A percentile compares a stretch with the other conserved stretches of the same genome.
Conservation (phyloP, 2,113 vertebrate species). For the Malaclemys terrapin region DNA sequence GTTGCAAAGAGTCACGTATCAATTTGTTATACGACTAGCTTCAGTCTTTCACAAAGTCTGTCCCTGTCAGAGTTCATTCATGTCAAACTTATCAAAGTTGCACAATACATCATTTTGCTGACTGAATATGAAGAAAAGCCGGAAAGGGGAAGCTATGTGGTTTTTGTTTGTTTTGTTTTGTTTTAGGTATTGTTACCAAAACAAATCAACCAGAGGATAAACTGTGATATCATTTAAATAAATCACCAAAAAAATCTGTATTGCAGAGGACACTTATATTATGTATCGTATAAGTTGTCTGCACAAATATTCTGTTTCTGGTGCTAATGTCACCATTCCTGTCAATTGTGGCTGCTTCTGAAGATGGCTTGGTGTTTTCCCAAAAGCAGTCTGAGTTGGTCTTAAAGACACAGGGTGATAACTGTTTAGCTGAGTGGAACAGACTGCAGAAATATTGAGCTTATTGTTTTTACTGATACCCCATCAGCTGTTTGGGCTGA, state of each 20-base stretch:
- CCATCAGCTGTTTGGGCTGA: not conserved
- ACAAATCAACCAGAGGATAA: not conserved
- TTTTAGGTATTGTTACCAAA: not conserved
- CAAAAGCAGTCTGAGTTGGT: not conserved
- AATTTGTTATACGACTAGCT: not conserved
- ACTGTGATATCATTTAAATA: not conserved
- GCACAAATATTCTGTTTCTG: not conserved
- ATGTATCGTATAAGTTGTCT: not conserved
- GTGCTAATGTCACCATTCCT: not conserved
- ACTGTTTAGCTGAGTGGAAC: not conserved
- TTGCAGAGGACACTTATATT: conserved; percentile 5
- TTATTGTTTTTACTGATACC: not conserved
- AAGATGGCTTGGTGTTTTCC: not conserved
- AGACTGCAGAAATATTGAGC: not conserved
- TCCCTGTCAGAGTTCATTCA: not conserved
- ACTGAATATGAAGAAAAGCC: not conserved
- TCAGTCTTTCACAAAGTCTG: not conserved
- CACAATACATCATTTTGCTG: not conserved
- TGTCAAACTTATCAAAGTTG: not conserved
- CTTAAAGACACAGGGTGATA: not conserved
- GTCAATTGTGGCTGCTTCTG: not conserved
- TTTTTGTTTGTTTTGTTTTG: not conserved
- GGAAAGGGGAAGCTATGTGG: not conserved
- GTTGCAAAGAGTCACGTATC: not conserved
- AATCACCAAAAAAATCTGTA: conserved; percentile 32